Conservation (phyloP, 2,888 invertebrate species). For the Mythimna pallens region DNA sequence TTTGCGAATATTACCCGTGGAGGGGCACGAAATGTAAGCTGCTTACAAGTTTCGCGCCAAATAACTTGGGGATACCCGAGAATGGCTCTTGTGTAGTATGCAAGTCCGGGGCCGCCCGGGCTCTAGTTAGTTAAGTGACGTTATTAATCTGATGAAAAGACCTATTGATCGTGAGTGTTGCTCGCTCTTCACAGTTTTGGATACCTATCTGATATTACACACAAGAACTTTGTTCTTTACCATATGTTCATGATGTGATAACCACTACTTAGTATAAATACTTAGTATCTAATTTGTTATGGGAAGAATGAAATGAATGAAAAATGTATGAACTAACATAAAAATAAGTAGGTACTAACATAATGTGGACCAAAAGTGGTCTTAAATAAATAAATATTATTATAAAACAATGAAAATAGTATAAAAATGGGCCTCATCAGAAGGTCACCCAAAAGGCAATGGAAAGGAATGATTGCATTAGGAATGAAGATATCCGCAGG, state of each 20-base stretch:
- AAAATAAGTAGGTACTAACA: too few species aligned
- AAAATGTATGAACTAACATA: too few species aligned
- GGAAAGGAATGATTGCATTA: too few species aligned
- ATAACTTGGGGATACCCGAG: conserved; percentile 80
- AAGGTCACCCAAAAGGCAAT: too few species aligned
- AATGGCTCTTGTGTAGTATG: conserved; percentile 75
- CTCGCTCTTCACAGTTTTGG: conserved; percentile 35
- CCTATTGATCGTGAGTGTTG: conserved; percentile 74
- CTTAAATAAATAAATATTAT: too few species aligned
- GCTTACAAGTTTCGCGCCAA: conserved; percentile 85
- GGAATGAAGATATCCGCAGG: too few species aligned
- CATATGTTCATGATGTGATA: conserved; percentile 6
- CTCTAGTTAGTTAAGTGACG: conserved; percentile 75
- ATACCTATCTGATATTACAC: conserved; percentile 36
- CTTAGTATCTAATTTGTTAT: too few species aligned
- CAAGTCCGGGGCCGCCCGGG: conserved; percentile 67
- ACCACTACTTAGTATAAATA: too few species aligned
- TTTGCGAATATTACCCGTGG: conserved; percentile 83
- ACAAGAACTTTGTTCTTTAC: conserved; percentile 17
- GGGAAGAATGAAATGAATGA: too few species aligned
- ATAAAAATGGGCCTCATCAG: too few species aligned
- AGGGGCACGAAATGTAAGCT: conserved; percentile 82
- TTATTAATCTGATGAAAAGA: conserved; percentile 82
- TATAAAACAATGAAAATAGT: too few species aligned
- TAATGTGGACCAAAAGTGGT: too few species aligned